A percentile compares a stretch with the other conserved stretches of the same genome.
Conservation (phyloP, 2,888 invertebrate species). For the Dynastes maya region DNA sequence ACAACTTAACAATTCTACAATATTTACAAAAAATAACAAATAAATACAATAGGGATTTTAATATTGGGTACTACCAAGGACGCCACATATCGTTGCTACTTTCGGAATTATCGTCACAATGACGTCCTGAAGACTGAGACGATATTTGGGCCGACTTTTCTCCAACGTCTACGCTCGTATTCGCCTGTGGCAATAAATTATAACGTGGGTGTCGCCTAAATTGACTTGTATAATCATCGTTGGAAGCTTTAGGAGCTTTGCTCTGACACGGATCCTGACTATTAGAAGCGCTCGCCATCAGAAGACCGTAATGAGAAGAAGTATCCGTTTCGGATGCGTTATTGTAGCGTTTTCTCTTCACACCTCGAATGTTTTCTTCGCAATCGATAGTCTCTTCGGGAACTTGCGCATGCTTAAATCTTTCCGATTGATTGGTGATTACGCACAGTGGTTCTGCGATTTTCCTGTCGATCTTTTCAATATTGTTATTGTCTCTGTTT, state of each 20-base stretch:
- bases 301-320: neutral
- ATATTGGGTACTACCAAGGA: slow-evolving; percentile 63
- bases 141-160: neutral
- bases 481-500: slow-evolving; percentile 22
- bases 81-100: slow-evolving; percentile 68
- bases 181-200: neutral
- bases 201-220: neutral
- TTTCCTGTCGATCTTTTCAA: slow-evolving; percentile 59
- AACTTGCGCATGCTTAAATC: slow-evolving; percentile 66
- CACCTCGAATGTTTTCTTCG: slow-evolving; percentile 64
- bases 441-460: slow-evolving; percentile 65
- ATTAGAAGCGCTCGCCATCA: neutral
- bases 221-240: neutral
- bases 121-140: neutral
- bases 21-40: too few relatives aligned
- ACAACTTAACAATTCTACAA: too few relatives aligned
- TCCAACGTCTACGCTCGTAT: neutral
- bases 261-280: neutral
- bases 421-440: slow-evolving; percentile 67
- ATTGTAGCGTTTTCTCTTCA: neutral
- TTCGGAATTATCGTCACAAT: slow-evolving; percentile 54
- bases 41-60: too few relatives aligned
- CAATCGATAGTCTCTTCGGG: slow-evolving; percentile 64
- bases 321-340: neutral
- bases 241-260: neutral